Evolutionary conservation across 2,797 vertebrate species (phyloP).

Genomic region (Silurus lanzhouensis): DNA sequence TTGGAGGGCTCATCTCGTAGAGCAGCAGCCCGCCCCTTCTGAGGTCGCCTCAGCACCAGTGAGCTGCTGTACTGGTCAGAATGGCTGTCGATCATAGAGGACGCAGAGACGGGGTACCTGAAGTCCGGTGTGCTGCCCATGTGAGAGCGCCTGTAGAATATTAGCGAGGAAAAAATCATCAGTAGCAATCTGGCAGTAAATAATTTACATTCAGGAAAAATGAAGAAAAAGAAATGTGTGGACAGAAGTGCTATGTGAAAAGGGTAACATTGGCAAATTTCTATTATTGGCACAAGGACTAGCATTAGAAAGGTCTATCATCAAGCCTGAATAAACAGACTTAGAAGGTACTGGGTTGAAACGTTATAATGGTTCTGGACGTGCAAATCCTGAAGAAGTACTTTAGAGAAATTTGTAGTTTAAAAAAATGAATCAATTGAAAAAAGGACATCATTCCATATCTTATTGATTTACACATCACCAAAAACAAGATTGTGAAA

Average conservation of each 20-base stretch:
- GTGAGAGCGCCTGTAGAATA: slow-evolving; percentile 75
- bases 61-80: slow-evolving; percentile 81
- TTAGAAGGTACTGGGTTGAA: background rate
- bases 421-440: background rate
- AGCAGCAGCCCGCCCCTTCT: slow-evolving; percentile 89
- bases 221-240: background rate
- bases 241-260: background rate
- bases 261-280: background rate
- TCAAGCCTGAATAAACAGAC: background rate
- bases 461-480: background rate
- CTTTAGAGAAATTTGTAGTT: background rate
- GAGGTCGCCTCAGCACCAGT: slow-evolving; percentile 86
- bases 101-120: slow-evolving; percentile 83
- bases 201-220: background rate
- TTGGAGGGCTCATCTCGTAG: slow-evolving; percentile 93
- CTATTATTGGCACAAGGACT: background rate
- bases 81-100: slow-evolving; percentile 83
- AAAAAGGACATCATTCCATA: background rate
- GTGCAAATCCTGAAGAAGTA: background rate
- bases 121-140: slow-evolving; percentile 89
- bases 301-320: too few species aligned
- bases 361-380: too few species aligned
- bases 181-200: background rate
- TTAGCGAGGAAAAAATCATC: too few species aligned
- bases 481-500: background rate